Conservation (phyloP, 92 coral and sea anemone genomes). For the Zoanthus sociatus region DNA sequence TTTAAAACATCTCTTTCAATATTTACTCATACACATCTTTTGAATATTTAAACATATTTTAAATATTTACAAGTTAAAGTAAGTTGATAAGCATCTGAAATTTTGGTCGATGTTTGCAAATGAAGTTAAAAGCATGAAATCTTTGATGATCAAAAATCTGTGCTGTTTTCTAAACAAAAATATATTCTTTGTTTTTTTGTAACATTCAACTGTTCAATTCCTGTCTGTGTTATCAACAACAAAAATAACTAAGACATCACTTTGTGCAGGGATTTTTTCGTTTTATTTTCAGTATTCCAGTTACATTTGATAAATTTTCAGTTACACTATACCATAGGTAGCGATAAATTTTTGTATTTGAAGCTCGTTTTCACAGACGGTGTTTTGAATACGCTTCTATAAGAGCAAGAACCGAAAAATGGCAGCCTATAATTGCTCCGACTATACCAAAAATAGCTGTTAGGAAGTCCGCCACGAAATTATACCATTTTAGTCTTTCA, state of each 20-base stretch:
- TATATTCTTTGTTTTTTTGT: background rate
- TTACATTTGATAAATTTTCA: conserved; percentile 15
- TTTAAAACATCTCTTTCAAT: background rate
- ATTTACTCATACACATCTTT: background rate
- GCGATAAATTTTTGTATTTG: background rate
- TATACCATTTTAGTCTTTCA: conserved; percentile 90
- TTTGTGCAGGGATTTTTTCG: background rate
- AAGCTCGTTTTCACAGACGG: conserved; percentile 53
- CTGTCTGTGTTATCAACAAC: background rate
- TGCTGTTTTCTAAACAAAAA: background rate
- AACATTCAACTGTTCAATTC: background rate
- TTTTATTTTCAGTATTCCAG: background rate
- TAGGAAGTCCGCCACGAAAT: conserved; percentile 83
- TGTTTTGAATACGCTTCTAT: conserved; percentile 93
- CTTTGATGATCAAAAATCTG: background rate
- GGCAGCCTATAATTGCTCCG: conserved; percentile 96
- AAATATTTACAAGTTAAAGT: conserved; percentile 22
- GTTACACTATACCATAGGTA: background rate
- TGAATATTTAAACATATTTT: conserved; percentile 31
- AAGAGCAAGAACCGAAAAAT: conserved; percentile 94
- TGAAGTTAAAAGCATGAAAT: background rate
- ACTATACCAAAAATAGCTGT: conserved; percentile 90
- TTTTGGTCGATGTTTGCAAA: background rate
- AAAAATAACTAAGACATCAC: background rate
- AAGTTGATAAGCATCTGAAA: background rate